Base-by-base conservation (phyloP, 2,113 vertebrate genomes). In the Percopsis transmontana region DNA sequence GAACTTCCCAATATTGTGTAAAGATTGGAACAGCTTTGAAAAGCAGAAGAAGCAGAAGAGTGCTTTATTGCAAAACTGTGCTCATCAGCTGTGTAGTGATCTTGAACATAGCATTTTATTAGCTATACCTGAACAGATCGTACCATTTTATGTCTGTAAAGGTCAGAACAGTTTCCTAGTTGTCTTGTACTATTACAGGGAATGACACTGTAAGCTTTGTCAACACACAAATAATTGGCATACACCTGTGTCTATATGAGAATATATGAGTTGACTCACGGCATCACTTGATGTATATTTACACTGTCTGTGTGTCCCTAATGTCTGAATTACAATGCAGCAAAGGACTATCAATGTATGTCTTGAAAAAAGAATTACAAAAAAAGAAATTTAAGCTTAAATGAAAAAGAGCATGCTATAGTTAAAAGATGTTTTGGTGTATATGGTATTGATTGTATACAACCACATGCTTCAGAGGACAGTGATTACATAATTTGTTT, bases 391-490 rank as follows among this genome's bases (percentile, higher is more conserved):
- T 11, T 60, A 76, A 54, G 70, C 54, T 56, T 68, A 57, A 60
- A 80, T 74, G 24, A 71, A 75, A 79, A 77, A 86, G 74, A 79
- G 87, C 90, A 91, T 90, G 89, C 77, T 79, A 40, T 65, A 13
- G 70, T 70, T 87, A 73, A 70, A 57, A 85, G 42, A 74, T 85
- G 76, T 73, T 58, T 70, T 41, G 53, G 72, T 81, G 68, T 85
- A 66, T 81, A 77, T 85, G 85, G 70, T 90, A 83, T 84, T 84
- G 81, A 88, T 77, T 90, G 85, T 88, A 80, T 59, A 62, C 70
- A 57, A 79, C 59, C 72, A 83, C 69, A 52, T 76, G 83, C 86
- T 86, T 83, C 68, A 80, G 61, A 81, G 57, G 57, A 82, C 55
- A 45, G 27, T 38, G 11, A 58, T 75, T 55, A 54, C 42, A 39